Conservation (phyloP, 2,888 invertebrate genomes). For the Cosmia trapezina region DNA sequence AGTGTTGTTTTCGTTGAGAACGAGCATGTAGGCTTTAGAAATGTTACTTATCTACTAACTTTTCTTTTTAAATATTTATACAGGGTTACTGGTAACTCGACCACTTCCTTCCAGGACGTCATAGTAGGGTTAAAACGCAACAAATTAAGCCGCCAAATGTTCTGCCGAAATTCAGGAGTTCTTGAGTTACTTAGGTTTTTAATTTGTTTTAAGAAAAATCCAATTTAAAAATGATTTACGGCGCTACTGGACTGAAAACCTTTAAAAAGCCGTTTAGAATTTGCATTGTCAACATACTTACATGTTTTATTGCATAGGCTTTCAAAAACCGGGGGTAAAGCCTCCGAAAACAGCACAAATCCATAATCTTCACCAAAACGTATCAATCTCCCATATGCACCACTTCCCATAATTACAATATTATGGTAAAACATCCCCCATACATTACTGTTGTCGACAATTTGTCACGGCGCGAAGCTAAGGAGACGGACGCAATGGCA, state of each 20-base stretch:
- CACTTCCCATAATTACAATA: constrained; percentile 45
- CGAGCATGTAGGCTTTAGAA: not conserved
- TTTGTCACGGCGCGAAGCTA: constrained; percentile 54
- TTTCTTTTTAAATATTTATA: too few relatives aligned
- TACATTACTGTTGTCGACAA: constrained; percentile 41
- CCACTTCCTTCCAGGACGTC: too few relatives aligned
- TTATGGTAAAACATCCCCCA: constrained; percentile 46
- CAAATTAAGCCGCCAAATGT: too few relatives aligned
- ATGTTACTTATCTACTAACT: not conserved
- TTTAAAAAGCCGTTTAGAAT: too few relatives aligned
- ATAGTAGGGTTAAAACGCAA: too few relatives aligned
- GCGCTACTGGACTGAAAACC: too few relatives aligned
- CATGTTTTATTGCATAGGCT: not conserved
- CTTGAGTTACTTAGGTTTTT: too few relatives aligned
- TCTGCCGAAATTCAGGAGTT: too few relatives aligned
- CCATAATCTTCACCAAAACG: not conserved
- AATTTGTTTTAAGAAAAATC: too few relatives aligned
- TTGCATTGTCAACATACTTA: too few relatives aligned
- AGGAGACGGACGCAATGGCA: not conserved
- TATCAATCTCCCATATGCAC: constrained; percentile 29
- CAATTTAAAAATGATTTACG: too few relatives aligned
- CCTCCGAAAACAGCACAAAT: not conserved
- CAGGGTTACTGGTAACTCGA: too few relatives aligned
- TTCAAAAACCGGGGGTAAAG: not conserved
- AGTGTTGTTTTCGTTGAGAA: constrained; percentile 10